Evolutionary conservation across 2,888 invertebrate genomes (phyloP), one percentile per base, ranked within the genome.

Genomic region (Hirtodrosophila duncani): DNA sequence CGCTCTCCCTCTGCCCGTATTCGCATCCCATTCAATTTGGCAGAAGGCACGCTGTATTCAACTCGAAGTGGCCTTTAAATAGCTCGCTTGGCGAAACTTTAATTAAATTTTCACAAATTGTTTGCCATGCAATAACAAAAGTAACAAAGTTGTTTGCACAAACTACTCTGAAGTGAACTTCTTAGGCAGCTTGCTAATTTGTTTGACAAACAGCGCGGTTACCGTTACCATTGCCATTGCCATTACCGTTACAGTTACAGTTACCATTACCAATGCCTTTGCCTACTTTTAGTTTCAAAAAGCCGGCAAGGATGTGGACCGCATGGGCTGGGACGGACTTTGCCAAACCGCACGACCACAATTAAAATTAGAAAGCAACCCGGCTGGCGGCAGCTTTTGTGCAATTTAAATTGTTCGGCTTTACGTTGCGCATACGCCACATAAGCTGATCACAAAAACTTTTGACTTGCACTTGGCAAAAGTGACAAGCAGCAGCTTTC

Each of bases 111-210:
- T 55, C 43, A 42, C 61, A 45, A 65, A 69, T 50, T 68, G 69
- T 65, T 52, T 52, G 34, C 49, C 42, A 43, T 39, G 50, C 62
- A 60, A 52, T 58, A 70, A 60, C 50, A 74, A 65, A 52, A 60
- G 65, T 51, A 44, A 46, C 48, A 64, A 65, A 65, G 71, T 65
- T 71, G 62, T 39, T 24, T 29, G 38, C 43, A 49, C 37, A 43
- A 49, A 57, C 59, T 26, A 45, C 44, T 52, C 39, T 60, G n/a
- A n/a, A n/a, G n/a, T n/a, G n/a, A 64, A 65, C 39, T 69, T 65
- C 67, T 66, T 43, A 55, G 66, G 53, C 63, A 67, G 71, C 67
- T 74, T 66, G 67, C 75, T 68, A 68, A 68, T 68, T 68, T 68
- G 75, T 74, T 68, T 68, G 75, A 74, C 75, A 62, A 63, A 62